A percentile compares a stretch with the other conserved stretches of the same genome.
Evolutionary conservation across 2,113 vertebrate species (phyloP).

Genomic region (Pelvicachromis taeniatus): DNA sequence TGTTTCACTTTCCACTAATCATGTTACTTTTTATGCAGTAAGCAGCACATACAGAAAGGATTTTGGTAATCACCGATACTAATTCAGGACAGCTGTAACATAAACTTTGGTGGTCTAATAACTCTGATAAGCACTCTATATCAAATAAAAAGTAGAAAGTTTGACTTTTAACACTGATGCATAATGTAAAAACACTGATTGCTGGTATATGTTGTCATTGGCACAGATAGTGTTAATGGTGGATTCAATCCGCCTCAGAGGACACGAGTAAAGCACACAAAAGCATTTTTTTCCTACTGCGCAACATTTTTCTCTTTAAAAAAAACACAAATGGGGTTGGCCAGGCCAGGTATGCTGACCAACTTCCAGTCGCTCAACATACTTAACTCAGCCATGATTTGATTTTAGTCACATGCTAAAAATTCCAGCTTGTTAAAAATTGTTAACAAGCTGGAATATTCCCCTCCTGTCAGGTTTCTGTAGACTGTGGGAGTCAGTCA

Average conservation of each 20-base stretch:
- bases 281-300: neutral
- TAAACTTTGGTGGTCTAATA: neutral
- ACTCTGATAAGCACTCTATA: neutral
- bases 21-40: no score
- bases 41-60: neutral
- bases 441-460: neutral
- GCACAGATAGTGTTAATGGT: neutral
- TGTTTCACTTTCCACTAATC: neutral
- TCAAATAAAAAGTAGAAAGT: neutral
- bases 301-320: neutral
- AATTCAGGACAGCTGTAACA: neutral
- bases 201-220: neutral
- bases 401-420: neutral
- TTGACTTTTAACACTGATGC: neutral
- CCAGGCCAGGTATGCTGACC: neutral
- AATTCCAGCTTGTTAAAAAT: no score
- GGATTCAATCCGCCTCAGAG: neutral
- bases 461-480: neutral
- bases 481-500: neutral
- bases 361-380: fast-evolving
- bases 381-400: neutral
- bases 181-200: neutral
- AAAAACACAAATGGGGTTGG: neutral
- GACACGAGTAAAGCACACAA: neutral
- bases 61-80: neutral